phyloP scores from a whole-genome alignment of 2,888 invertebrate genomes.

The Agrochola lota region DNA sequence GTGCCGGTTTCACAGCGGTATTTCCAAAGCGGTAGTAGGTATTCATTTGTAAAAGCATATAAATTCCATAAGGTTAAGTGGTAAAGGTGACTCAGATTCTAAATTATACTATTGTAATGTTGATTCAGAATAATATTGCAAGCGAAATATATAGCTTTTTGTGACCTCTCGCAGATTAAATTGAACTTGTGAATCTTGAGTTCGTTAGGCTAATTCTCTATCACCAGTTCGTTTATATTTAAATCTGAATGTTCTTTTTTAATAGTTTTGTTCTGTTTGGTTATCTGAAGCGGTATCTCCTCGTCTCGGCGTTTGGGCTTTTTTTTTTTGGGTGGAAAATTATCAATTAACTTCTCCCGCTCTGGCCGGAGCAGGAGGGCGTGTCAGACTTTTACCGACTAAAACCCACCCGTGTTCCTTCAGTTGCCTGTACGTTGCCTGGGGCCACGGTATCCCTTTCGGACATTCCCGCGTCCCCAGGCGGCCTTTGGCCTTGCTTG shows the following conservation, averaged over 20 bases:
- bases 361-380: no score
- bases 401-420: no score
- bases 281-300: conserved; percentile 22
- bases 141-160: conserved; percentile 41
- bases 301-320: not conserved
- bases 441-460: no score
- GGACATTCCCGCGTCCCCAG: no score
- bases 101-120: conserved; percentile 55
- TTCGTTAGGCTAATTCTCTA: conserved; percentile 36
- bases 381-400: no score
- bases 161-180: conserved; percentile 58
- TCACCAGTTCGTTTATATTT: conserved; percentile 22
- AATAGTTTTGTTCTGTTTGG: conserved; percentile 15
- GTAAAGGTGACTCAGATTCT: conserved; percentile 44
- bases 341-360: no score
- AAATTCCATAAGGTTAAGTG: conserved; percentile 54
- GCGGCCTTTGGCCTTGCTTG: not conserved
- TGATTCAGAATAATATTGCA: conserved; percentile 36
- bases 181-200: conserved; percentile 52
- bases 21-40: conserved; percentile 52
- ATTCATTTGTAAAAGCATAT: conserved; percentile 43
- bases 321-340: no score
- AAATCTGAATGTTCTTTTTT: conserved; percentile 16
- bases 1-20: conserved; percentile 51
- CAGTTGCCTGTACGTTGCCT: no score